Evolutionary conservation across 1,140 invertebrate genomes (phyloP).

Genomic region (Drosophila obscura): DNA sequence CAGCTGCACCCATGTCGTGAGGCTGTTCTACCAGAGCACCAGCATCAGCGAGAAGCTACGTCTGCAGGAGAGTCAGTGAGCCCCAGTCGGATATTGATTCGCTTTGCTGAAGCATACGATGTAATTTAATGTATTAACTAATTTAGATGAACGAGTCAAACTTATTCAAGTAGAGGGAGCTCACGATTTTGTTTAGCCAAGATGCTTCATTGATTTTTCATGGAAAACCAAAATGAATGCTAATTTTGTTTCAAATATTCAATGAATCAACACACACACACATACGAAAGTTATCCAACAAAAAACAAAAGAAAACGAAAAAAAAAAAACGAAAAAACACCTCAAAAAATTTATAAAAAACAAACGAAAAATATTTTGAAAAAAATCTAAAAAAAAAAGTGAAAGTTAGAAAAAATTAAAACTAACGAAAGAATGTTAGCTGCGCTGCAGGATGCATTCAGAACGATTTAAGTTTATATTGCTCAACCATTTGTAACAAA

Average conservation of each 20-base stretch:
- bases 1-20: constrained; percentile 48
- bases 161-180: constrained; percentile 55
- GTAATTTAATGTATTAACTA: constrained; percentile 54
- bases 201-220: constrained; percentile 76
- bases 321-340: constrained; percentile 56
- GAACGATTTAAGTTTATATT: constrained; percentile 42
- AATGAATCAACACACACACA: constrained; percentile 39
- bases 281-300: constrained; percentile 52
- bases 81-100: constrained; percentile 52
- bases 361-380: constrained; percentile 53
- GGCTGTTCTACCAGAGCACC: constrained; percentile 77
- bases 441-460: neutral
- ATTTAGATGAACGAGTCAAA: constrained; percentile 69
- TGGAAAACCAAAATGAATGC: constrained; percentile 71
- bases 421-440: constrained; percentile 60
- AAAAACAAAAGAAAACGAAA: constrained; percentile 58
- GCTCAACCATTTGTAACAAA: constrained; percentile 39
- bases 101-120: constrained; percentile 55
- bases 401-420: constrained; percentile 56
- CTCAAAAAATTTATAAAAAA: constrained; percentile 46
- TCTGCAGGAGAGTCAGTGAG: constrained; percentile 43
- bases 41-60: constrained; percentile 69
- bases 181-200: constrained; percentile 49
- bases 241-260: constrained; percentile 31
- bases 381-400: constrained; percentile 44